Base-by-base conservation (phyloP, 2,797 vertebrate genomes). In the Microchirus variegatus region DNA sequence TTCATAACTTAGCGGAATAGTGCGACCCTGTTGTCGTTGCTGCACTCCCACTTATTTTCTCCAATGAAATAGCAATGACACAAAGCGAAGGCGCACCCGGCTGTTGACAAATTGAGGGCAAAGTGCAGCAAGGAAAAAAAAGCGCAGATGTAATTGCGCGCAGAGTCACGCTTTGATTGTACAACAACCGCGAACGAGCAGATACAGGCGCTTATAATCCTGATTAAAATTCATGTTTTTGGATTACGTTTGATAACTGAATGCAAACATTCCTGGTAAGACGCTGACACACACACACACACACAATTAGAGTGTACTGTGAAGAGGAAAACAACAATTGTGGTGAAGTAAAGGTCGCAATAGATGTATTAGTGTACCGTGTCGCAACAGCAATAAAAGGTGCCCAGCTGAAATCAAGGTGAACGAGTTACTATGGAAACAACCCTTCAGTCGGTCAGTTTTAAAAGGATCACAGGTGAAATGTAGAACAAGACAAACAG, bases 371-470 rank as follows among this genome's bases (percentile, higher is more conserved):
- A n/a, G n/a, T n/a, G n/a, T 8, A 31, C 7, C 8, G 31, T 31
- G 8, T 4, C 31, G 31, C 31, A 51, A 45, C 35, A 49, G 69
- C 63, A 54, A 70, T 76, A 64, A n/a, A n/a, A 74, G 71, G 59
- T 78, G 49, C 62, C 62, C 54, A 10, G 53, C 68, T 73, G 66
- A 65, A 81, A 70, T 75, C 66, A 70, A 53, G 78, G 59, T 71
- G 53, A 67, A 70, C 60, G 48, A 2, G 86, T 91, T 89, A 83
- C 87, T 75, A 90, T 91, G 85, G 86, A 73, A 84, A 89, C 83
- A 44, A 68, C n/a, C n/a, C n/a, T n/a, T n/a, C n/a, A n/a, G n/a
- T n/a, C n/a, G n/a, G n/a, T n/a, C n/a, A n/a, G n/a, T n/a, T n/a
- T n/a, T n/a, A n/a, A n/a, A n/a, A n/a, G n/a, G n/a, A n/a, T n/a